phyloP scores from a whole-genome alignment of 2,797 vertebrate genomes.

The Sebastes trivittatus region DNA sequence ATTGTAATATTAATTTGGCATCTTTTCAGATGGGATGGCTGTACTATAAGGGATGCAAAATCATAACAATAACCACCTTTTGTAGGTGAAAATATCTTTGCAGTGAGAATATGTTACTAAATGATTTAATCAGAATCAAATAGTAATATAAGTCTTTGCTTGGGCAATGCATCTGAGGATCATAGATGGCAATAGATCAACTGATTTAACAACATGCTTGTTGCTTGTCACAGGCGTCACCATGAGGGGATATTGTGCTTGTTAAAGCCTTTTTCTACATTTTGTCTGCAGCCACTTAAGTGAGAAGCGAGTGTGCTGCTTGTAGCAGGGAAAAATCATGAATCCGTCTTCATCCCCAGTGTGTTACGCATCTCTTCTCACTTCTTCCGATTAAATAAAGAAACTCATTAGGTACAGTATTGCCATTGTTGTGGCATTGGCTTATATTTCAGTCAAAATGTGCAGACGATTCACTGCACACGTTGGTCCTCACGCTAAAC shows the following conservation, averaged over 20 bases:
- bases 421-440: slow-evolving; percentile 69
- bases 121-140: slow-evolving; percentile 28
- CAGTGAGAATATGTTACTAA: slow-evolving; percentile 18
- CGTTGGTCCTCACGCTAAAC: slow-evolving; percentile 56
- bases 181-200: slow-evolving; percentile 35
- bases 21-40: slow-evolving; percentile 45
- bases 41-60: slow-evolving; percentile 40
- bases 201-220: slow-evolving; percentile 26
- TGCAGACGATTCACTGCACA: slow-evolving; percentile 41
- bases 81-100: slow-evolving; percentile 9
- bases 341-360: slow-evolving; percentile 33
- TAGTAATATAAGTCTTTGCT: slow-evolving; percentile 27
- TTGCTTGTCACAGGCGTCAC: slow-evolving; percentile 37
- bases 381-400: slow-evolving; percentile 45
- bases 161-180: slow-evolving; percentile 30
- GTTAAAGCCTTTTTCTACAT: slow-evolving; percentile 45
- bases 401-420: slow-evolving; percentile 58
- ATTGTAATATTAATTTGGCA: slow-evolving; percentile 42
- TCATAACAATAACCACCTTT: slow-evolving; percentile 15
- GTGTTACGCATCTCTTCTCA: slow-evolving; percentile 31
- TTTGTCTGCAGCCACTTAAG: slow-evolving; percentile 39
- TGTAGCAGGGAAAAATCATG: slow-evolving; percentile 13
- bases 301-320: slow-evolving; percentile 31
- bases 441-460: slow-evolving; percentile 60
- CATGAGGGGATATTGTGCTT: slow-evolving; percentile 54